Percentiles rank a stretch among this genome's conserved stretches.
Conservation (phyloP, 2,888 invertebrate species). For the Microplitis deprimator region DNA sequence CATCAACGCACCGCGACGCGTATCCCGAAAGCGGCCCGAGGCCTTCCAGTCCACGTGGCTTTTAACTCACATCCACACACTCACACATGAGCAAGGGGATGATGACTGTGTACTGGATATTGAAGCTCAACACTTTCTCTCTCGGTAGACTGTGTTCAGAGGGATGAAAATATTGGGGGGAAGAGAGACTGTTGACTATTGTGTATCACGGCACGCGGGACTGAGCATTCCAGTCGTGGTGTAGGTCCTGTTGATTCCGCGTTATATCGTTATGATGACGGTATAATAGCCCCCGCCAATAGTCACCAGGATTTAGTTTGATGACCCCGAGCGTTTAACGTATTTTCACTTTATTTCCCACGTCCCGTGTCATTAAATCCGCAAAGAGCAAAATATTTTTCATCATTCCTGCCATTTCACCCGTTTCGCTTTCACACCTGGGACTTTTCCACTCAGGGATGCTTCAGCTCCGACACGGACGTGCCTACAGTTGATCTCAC, state of each 20-base stretch:
- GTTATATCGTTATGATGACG: constrained; percentile 71
- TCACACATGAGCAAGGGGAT: constrained; percentile 17
- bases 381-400: background rate
- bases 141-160: background rate
- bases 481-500: no score
- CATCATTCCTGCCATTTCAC: background rate
- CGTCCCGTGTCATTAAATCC: constrained; percentile 9
- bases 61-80: constrained; percentile 40
- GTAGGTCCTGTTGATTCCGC: constrained; percentile 67
- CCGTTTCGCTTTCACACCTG: background rate
- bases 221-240: constrained; percentile 56
- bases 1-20: constrained; percentile 66
- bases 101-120: background rate
- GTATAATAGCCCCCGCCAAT: constrained; percentile 68
- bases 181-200: constrained; percentile 53
- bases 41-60: constrained; percentile 52
- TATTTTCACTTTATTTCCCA: constrained; percentile 39
- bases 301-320: constrained; percentile 61
- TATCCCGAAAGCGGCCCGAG: constrained; percentile 54
- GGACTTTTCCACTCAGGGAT: background rate
- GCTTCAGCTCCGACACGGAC: background rate
- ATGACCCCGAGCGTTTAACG: constrained; percentile 54
- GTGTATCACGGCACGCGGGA: constrained; percentile 66
- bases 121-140: background rate
- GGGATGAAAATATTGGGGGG: constrained; percentile 25